Evolutionary conservation across 2,888 invertebrate species (phyloP).

Genomic region (Pterostichus madidus): DNA sequence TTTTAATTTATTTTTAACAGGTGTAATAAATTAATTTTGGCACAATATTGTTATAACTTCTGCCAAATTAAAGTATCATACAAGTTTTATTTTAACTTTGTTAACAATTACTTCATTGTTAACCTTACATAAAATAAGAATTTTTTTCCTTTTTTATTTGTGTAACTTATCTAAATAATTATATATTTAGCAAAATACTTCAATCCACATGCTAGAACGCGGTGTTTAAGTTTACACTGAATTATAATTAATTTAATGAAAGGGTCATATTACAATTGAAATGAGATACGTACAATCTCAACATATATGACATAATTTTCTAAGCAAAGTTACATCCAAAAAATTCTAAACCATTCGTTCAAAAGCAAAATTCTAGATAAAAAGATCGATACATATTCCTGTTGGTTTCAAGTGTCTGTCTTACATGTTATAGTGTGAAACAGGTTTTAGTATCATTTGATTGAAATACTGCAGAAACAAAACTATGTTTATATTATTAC

Average conservation of each 20-base stretch:
- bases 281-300: too few relatives aligned
- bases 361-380: constrained; percentile 57
- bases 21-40: constrained; percentile 17
- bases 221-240: neutral
- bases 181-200: neutral
- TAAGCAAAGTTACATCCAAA: too few relatives aligned
- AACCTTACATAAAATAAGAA: neutral
- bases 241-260: constrained; percentile 27
- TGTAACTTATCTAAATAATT: neutral
- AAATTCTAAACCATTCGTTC: neutral
- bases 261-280: neutral
- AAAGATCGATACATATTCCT: constrained; percentile 66
- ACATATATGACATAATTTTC: too few relatives aligned
- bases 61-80: constrained; percentile 17
- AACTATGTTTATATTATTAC: constrained; percentile 42
- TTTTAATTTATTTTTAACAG: constrained; percentile 42
- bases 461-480: constrained; percentile 47
- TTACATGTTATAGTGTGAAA: constrained; percentile 60
- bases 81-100: constrained; percentile 22
- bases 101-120: constrained; percentile 15
- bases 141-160: neutral
- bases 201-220: neutral
- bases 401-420: constrained; percentile 59
- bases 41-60: constrained; percentile 11
- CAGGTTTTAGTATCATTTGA: constrained; percentile 60